Percentiles rank a stretch among this genome's conserved stretches.
These are phyloP conservation scores for Drosophila rufa DNA, from an alignment of 1,140 invertebrate genomes.

Conservation along the genomic window DNA sequence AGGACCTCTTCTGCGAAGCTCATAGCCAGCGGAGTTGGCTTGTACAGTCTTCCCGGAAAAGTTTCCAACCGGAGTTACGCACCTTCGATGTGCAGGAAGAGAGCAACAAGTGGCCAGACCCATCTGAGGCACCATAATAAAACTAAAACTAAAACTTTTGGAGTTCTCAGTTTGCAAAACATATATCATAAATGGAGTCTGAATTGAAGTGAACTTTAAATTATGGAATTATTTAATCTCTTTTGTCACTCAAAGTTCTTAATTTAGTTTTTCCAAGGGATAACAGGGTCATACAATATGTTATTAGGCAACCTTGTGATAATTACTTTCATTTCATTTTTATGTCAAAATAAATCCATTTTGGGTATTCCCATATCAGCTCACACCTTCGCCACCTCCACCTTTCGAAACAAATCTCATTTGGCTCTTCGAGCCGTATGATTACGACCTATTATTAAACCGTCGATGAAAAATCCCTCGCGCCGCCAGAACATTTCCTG, in stretches of 20 bases:
- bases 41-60: conserved; percentile 20
- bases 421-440: conserved; percentile 25
- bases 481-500: conserved; percentile 66
- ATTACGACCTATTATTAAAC: conserved; percentile 51
- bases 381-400: conserved; percentile 42
- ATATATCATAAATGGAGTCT: conserved; percentile 6
- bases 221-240: background rate
- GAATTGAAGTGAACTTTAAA: background rate
- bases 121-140: conserved; percentile 24
- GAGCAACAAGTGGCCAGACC: conserved; percentile 36
- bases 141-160: conserved; percentile 12
- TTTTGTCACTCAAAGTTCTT: background rate
- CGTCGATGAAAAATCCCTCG: conserved; percentile 53
- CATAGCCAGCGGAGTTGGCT: conserved; percentile 12
- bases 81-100: conserved; percentile 4
- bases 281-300: background rate
- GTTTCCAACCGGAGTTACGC: conserved; percentile 38
- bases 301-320: too few species aligned
- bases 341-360: background rate
- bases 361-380: background rate
- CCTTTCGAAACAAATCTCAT: conserved; percentile 12
- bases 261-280: background rate
- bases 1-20: conserved; percentile 12
- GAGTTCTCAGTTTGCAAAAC: background rate
- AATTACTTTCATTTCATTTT: background rate